Percentiles rank a stretch among this genome's conserved stretches.
Evolutionary conservation across 2,113 vertebrate species (phyloP).

Genomic region (Cryptomyrus ogoouensis): DNA sequence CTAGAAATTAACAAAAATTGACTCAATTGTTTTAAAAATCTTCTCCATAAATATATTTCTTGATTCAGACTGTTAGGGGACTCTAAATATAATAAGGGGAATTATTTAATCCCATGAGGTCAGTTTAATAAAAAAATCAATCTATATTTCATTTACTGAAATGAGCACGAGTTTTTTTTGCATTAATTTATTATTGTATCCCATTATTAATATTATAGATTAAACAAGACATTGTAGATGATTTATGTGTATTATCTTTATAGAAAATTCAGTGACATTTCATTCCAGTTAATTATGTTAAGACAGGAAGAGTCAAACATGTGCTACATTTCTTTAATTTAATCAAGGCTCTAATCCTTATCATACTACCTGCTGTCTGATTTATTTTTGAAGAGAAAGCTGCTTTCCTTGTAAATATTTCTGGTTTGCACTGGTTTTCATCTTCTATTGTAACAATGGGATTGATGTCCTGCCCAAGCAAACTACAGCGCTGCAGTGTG

Average conservation of each 20-base stretch:
- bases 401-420: background rate
- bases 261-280: background rate
- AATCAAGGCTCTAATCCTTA: background rate
- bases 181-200: background rate
- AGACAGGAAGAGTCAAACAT: background rate
- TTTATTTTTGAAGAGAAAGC: background rate
- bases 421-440: background rate
- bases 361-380: background rate
- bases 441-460: background rate
- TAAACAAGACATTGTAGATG: background rate
- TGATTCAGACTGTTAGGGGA: background rate
- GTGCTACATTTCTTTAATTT: background rate
- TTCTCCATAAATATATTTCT: background rate
- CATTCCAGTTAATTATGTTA: background rate
- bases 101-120: background rate
- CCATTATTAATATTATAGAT: background rate
- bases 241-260: background rate
- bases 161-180: background rate
- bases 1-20: background rate
- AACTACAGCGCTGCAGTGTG: background rate
- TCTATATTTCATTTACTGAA: background rate
- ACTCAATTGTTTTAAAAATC: background rate
- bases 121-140: background rate
- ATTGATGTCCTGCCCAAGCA: background rate
- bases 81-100: background rate